Base-by-base conservation (phyloP, 2,888 invertebrate genomes). In the Yponomeuta cagnagella region DNA sequence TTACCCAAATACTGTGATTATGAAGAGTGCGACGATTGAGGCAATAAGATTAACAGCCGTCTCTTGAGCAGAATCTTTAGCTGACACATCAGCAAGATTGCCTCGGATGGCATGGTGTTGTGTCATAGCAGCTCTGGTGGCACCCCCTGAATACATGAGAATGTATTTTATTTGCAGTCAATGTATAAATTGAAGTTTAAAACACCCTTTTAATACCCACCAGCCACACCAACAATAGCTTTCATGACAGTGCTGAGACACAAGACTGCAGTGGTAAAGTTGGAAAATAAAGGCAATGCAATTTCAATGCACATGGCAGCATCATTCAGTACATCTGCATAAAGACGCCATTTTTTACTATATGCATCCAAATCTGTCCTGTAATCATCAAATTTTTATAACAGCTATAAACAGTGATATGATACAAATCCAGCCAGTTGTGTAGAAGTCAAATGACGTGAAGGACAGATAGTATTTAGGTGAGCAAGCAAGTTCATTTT, bases 21-120 rank as follows among this genome's bases (percentile, higher is more conserved):
- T 86, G 64, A 95, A 86, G 69, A 98, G 93, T 71, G 97, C 97
- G 71, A 95, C 85, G 69, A 98, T 82, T 10, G 98, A 96, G 10
- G 97, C 98, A 63, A 96, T 85, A 67, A 99, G 92, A 90, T 99
- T 99, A 15, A 99, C 98, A 75, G 98, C 94, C 0, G 98, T 99
- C 86, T 99, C 99, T 91, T 68, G 99, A 73, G 98, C 98, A 8
- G 98, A 96, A 84, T 99, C 99, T 89, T 99, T 99, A 0, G 98
- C 97, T 0, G 96, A 94, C 9, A 96, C 98, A 88, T 99, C 99
- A 0, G 97, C 98, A 89, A 98, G 94, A 87, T 99, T 99, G 74
- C 97, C 96, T 74, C 95, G 93, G 33, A 97, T 86, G 0, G 98
- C 98, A 89, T 98, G 98, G 85, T 99, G 99, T 81, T 98, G 97